A percentile compares a stretch with the other conserved stretches of the same genome.
Evolutionary conservation across 2,888 invertebrate genomes (phyloP).

Genomic region (Agrochola lota): DNA sequence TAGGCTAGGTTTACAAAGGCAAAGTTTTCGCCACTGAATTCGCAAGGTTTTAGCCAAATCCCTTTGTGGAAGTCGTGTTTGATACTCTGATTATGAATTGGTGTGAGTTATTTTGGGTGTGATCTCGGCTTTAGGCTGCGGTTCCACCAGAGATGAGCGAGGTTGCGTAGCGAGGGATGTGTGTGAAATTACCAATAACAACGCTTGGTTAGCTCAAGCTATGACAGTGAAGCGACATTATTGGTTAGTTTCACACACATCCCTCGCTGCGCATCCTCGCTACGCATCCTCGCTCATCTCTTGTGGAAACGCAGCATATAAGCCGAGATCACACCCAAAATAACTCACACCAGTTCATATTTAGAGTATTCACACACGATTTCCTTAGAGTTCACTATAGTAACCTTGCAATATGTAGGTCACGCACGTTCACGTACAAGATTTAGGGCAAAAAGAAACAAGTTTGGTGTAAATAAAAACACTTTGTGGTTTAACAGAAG

Average conservation of each 20-base stretch:
- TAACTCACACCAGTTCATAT: conserved; percentile 34
- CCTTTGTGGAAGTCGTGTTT: conserved; percentile 35
- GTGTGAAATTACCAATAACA: too few species aligned
- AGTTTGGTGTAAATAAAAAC: conserved; percentile 7
- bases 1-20: conserved; percentile 50
- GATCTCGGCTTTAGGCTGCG: neutral
- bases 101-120: conserved; percentile 19
- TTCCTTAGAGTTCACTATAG: conserved; percentile 23
- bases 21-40: conserved; percentile 51
- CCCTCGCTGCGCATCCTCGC: too few species aligned
- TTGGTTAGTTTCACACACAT: too few species aligned
- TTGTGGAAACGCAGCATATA: too few species aligned
- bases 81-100: conserved; percentile 36
- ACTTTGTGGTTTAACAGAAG: conserved; percentile 10
- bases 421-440: conserved; percentile 5
- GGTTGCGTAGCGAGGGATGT: too few species aligned
- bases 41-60: conserved; percentile 45
- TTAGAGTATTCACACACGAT: conserved; percentile 20
- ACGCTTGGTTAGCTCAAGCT: too few species aligned
- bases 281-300: too few species aligned
- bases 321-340: conserved; percentile 8
- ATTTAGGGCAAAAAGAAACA: neutral
- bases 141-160: too few species aligned
- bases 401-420: conserved; percentile 19
- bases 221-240: too few species aligned